Percentiles rank a stretch among this genome's conserved stretches.
Evolutionary conservation across 1,140 invertebrate species (phyloP).

Genomic region (Gryon sp.): DNA sequence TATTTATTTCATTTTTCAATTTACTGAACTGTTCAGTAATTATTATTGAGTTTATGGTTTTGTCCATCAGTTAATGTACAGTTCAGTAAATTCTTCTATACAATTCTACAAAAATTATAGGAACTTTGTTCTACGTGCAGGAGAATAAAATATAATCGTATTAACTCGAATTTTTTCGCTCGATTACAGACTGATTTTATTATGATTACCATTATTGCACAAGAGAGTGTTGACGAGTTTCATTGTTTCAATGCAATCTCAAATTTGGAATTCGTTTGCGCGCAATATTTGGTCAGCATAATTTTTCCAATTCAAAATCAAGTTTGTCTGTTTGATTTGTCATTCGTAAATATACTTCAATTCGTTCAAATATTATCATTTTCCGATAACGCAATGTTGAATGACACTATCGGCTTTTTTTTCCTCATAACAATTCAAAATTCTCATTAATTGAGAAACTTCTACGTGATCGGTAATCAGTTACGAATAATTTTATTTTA

Average conservation of each 20-base stretch:
- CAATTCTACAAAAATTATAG: too few species aligned
- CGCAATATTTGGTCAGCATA: slow-evolving; percentile 13
- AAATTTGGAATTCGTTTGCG: neutral
- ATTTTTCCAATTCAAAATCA: neutral
- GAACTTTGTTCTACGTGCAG: too few species aligned
- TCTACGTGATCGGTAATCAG: too few species aligned
- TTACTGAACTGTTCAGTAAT: too few species aligned
- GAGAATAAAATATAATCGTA: too few species aligned
- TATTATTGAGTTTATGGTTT: too few species aligned
- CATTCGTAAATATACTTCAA: slow-evolving; percentile 14
- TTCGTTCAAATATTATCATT: slow-evolving; percentile 29
- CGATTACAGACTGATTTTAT: slow-evolving; percentile 11
- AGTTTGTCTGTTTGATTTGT: slow-evolving; percentile 11
- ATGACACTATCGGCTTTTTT: neutral
- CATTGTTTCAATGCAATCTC: neutral
- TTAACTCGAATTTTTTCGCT: neutral
- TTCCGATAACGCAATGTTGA: slow-evolving; percentile 1
- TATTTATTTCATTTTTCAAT: too few species aligned
- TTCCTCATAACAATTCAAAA: neutral
- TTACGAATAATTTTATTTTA: slow-evolving; percentile 4
- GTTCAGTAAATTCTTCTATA: too few species aligned
- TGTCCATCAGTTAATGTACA: too few species aligned
- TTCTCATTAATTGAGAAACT: too few species aligned
- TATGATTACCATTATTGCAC: neutral
- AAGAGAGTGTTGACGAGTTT: neutral